Conservation (phyloP, 2,113 vertebrate species). For the Siphamia tubifer region DNA sequence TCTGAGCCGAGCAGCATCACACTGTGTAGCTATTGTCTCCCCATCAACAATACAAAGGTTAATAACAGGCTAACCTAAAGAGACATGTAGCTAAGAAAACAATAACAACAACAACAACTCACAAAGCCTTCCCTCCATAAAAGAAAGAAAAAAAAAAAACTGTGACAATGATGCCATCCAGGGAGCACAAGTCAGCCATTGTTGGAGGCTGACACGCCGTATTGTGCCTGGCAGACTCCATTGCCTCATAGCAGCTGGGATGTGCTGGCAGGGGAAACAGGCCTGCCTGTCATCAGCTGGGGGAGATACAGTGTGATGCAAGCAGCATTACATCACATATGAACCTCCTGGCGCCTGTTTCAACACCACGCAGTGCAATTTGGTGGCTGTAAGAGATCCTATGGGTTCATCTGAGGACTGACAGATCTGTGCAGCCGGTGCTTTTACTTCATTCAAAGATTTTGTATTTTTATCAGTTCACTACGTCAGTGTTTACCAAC, state of each 20-base stretch:
- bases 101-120: conserved; percentile 56
- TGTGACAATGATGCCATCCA: conserved; percentile 76
- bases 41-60: conserved; percentile 42
- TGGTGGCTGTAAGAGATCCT: conserved; percentile 17
- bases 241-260: conserved; percentile 79
- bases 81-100: conserved; percentile 56
- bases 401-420: conserved; percentile 28
- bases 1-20: conserved; percentile 20
- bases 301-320: conserved; percentile 70
- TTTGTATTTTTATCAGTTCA: no score
- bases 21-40: conserved; percentile 48
- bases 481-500: no score
- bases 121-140: conserved; percentile 46
- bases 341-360: conserved; percentile 18
- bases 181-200: conserved; percentile 72
- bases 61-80: conserved; percentile 41
- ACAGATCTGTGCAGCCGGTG: no score
- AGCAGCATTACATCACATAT: conserved; percentile 70
- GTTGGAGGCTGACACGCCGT: conserved; percentile 70
- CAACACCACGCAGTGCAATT: not conserved
- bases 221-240: conserved; percentile 76
- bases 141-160: conserved; percentile 25
- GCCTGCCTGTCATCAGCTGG: conserved; percentile 74
- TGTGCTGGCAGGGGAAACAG: conserved; percentile 73
- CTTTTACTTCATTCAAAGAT: no score